Evolutionary conservation across 2,797 vertebrate species (phyloP).

Genomic region (Sarcoramphus papa): DNA sequence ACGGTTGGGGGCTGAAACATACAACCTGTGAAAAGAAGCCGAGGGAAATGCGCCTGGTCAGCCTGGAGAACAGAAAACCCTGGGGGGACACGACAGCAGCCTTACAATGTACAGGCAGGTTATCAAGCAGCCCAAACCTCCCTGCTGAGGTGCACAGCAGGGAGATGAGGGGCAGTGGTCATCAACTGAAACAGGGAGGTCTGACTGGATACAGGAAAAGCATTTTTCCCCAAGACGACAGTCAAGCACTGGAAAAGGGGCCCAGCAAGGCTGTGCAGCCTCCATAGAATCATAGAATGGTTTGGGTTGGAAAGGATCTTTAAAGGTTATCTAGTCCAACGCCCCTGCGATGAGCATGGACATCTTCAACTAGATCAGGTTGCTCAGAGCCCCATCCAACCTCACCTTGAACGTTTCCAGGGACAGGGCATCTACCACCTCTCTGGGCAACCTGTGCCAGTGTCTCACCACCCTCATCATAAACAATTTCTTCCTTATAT

Average conservation of each 20-base stretch:
- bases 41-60: not conserved
- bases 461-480: too few relatives aligned
- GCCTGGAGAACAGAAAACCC: not conserved
- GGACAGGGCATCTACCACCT: not conserved
- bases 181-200: not conserved
- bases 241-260: not conserved
- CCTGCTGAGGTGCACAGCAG: not conserved
- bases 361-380: not conserved
- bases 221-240: not conserved
- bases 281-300: not conserved
- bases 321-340: not conserved
- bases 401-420: not conserved
- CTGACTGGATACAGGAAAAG: not conserved
- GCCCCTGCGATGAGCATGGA: not conserved
- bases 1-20: not conserved
- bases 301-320: not conserved
- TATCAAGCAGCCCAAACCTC: not conserved
- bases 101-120: not conserved
- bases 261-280: not conserved
- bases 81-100: not conserved
- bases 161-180: not conserved
- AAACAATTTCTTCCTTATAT: too few relatives aligned
- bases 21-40: not conserved
- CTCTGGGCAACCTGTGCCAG: too few relatives aligned
- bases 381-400: not conserved